These are phyloP conservation scores for Caradrina clavipalpis DNA, from an alignment of 2,888 invertebrate genomes.

Conservation along the genomic window DNA sequence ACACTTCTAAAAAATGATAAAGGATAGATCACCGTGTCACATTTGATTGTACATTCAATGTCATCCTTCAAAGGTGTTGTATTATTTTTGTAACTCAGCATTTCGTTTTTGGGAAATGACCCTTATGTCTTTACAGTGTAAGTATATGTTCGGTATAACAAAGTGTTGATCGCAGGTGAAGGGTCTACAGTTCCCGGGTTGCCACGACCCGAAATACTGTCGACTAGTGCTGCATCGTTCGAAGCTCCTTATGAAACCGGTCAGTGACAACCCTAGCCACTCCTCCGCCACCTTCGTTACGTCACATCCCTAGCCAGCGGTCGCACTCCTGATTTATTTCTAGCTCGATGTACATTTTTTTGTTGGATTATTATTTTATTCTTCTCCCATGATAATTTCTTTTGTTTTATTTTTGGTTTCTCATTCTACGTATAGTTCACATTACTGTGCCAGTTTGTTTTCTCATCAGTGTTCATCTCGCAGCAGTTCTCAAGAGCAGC, in stretches of 20 bases:
- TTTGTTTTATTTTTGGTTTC: constrained; percentile 66
- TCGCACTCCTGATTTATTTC: constrained; percentile 72
- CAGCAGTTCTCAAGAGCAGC: constrained; percentile 58
- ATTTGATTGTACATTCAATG: constrained; percentile 5
- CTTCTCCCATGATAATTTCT: constrained; percentile 62
- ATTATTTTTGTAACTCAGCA: constrained; percentile 14
- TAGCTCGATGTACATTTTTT: constrained; percentile 74
- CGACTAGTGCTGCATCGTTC: constrained; percentile 99
- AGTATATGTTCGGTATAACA: constrained; percentile 76
- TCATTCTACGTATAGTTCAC: constrained; percentile 61
- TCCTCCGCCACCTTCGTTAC: constrained; percentile 65
- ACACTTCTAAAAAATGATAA: not conserved
- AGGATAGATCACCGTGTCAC: not conserved
- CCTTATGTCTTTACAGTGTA: constrained; percentile 59
- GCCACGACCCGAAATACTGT: constrained; percentile 98
- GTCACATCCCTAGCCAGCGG: constrained; percentile 74
- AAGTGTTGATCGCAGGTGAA: constrained; percentile 95
- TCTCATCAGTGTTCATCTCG: constrained; percentile 68
- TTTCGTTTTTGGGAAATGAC: constrained; percentile 10
- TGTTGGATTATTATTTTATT: constrained; percentile 66
- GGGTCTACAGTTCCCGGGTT: constrained; percentile 98
- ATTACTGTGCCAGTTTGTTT: constrained; percentile 61
- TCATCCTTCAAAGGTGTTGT: constrained; percentile 12
- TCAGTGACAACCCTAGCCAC: constrained; percentile 92
- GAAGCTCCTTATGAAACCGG: constrained; percentile 98